Evolutionary conservation across 2,113 vertebrate genomes (phyloP).

Genomic region (Amphiprion percula): DNA sequence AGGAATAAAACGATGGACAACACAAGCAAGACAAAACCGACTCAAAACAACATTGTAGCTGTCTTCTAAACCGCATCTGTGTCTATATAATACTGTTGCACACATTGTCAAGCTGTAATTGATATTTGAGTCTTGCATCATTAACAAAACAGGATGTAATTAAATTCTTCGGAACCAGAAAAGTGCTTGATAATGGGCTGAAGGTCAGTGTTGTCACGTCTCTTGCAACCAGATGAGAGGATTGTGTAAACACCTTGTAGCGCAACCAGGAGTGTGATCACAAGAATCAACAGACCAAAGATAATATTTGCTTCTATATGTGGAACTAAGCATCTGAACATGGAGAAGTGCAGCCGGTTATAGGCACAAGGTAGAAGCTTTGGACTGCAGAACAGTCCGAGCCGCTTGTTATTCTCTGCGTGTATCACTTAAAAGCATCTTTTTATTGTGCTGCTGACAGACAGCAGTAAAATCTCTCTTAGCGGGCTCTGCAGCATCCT

Average conservation of each 20-base stretch:
- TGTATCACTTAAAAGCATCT: slow-evolving; percentile 20
- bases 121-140: slow-evolving; percentile 53
- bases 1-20: no score
- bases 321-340: slow-evolving; percentile 37
- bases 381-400: slow-evolving; percentile 27
- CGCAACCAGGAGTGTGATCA: slow-evolving; percentile 2
- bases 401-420: slow-evolving; percentile 8
- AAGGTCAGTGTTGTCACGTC: slow-evolving; percentile 54
- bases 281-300: slow-evolving; percentile 31
- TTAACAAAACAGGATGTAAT: slow-evolving; percentile 65
- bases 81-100: background rate
- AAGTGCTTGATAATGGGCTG: slow-evolving; percentile 50
- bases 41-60: no score
- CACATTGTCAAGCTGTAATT: slow-evolving; percentile 34
- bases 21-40: no score
- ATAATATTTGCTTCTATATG: slow-evolving; percentile 52
- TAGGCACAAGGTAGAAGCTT: slow-evolving; percentile 12
- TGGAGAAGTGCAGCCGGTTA: slow-evolving; percentile 15
- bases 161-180: slow-evolving; percentile 66
- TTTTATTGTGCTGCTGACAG: slow-evolving; percentile 24
- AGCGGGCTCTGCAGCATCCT: background rate
- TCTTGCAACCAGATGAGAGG: slow-evolving; percentile 28
- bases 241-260: slow-evolving; percentile 51
- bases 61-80: no score
- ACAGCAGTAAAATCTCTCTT: slow-evolving; percentile 14